phyloP scores from a whole-genome alignment of 2,113 vertebrate species.

The Azemiops feae region DNA sequence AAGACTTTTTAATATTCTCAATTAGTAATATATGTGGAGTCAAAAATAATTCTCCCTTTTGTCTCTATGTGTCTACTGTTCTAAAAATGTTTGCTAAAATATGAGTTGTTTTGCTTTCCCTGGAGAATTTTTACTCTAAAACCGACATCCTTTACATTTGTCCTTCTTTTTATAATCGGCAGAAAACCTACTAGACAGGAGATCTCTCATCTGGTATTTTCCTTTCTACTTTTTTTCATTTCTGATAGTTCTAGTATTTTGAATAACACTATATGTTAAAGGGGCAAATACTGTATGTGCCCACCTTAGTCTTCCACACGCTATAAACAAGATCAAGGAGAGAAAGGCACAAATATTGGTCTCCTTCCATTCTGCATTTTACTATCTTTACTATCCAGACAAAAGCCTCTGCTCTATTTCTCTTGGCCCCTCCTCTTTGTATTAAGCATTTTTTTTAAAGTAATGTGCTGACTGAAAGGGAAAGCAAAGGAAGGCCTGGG shows the following conservation, averaged over 20 bases:
- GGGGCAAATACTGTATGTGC: not conserved
- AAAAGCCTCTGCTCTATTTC: not conserved
- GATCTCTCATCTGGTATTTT: not conserved
- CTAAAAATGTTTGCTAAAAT: not conserved
- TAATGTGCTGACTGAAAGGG: not conserved
- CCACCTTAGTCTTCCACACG: not conserved
- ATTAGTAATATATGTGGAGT: not conserved
- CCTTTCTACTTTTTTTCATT: not conserved
- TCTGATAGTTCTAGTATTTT: not conserved
- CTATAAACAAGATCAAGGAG: not conserved
- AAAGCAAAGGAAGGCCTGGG: not conserved
- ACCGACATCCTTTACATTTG: not conserved
- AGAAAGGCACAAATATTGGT: not conserved
- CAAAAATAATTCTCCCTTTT: not conserved
- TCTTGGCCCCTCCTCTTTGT: not conserved
- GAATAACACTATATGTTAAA: not conserved
- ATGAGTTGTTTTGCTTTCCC: not conserved
- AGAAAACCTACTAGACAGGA: not conserved
- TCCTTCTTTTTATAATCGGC: not conserved
- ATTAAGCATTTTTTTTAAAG: not conserved
- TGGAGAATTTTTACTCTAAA: not conserved
- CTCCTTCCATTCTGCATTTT: not conserved
- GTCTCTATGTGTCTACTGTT: not conserved
- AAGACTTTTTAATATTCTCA: not conserved
- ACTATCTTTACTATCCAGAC: not conserved